Conservation (phyloP, 2,113 vertebrate genomes). For the Elephas maximus region DNA sequence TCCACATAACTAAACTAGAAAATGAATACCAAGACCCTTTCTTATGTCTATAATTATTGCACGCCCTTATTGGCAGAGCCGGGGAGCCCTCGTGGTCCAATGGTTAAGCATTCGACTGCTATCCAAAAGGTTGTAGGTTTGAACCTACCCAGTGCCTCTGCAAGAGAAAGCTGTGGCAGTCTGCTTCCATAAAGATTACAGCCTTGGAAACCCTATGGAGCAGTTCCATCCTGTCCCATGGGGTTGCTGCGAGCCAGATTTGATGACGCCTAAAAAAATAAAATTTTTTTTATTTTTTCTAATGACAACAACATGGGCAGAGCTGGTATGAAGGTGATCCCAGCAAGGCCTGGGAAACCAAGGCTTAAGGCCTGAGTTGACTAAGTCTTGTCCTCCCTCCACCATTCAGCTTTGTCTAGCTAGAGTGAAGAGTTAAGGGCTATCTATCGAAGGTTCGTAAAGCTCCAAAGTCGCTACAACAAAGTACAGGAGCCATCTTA, state of each 20-base stretch:
- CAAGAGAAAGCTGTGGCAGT: not conserved
- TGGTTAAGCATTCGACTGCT: not conserved
- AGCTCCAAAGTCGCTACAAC: not conserved
- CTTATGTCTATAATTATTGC: not conserved
- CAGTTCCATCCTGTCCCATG: not conserved
- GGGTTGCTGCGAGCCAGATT: not conserved
- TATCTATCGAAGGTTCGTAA: not conserved
- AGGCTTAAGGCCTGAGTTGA: not conserved
- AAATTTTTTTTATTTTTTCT: no score
- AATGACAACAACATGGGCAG: not conserved
- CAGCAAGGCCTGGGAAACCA: not conserved
- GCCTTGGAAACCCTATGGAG: not conserved
- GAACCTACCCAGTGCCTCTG: not conserved
- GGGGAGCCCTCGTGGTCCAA: not conserved
- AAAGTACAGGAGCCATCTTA: not conserved
- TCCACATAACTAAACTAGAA: not conserved
- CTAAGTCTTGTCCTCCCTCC: not conserved
- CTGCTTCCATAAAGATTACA: not conserved
- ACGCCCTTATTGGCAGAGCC: not conserved
- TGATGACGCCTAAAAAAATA: not conserved
- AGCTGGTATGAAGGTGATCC: not conserved
- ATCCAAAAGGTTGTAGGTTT: not conserved
- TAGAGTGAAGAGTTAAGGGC: not conserved
- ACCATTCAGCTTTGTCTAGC: not conserved
- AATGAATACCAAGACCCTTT: not conserved